phyloP scores from a whole-genome alignment of 2,113 vertebrate genomes.

The Guaruba guarouba region DNA sequence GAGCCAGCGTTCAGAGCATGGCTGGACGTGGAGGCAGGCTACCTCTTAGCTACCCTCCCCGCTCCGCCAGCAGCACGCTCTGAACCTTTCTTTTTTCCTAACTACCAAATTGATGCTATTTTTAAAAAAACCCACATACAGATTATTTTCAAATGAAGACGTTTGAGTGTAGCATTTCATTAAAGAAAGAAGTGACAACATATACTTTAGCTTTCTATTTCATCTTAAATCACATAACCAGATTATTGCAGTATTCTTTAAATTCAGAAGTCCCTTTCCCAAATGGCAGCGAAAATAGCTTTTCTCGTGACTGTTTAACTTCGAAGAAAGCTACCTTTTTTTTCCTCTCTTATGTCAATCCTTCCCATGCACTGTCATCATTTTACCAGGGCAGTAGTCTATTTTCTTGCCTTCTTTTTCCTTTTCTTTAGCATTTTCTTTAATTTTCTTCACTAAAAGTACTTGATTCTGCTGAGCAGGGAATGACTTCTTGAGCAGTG shows the following conservation, averaged over 20 bases:
- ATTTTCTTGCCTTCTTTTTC: conserved; percentile 38
- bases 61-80: conserved; percentile 31
- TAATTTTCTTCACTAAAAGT: neutral
- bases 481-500: neutral
- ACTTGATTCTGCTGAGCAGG: neutral
- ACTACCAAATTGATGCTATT: conserved; percentile 28
- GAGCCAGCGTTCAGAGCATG: neutral
- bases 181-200: conserved; percentile 67
- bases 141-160: conserved; percentile 58
- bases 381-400: conserved; percentile 43
- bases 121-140: conserved; percentile 45
- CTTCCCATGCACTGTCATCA: conserved; percentile 64
- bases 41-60: neutral
- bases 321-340: conserved; percentile 53
- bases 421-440: neutral
- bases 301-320: conserved; percentile 66
- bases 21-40: neutral
- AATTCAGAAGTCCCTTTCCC: conserved; percentile 61
- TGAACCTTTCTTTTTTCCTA: conserved; percentile 16
- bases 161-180: conserved; percentile 40
- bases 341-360: conserved; percentile 55
- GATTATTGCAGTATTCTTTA: conserved; percentile 60
- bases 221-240: conserved; percentile 58
- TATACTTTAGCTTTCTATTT: conserved; percentile 66
- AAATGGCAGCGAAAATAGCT: conserved; percentile 57